These are phyloP conservation scores for Antheraea mylitta DNA, from an alignment of 1,140 invertebrate genomes.

Conservation along the genomic window DNA sequence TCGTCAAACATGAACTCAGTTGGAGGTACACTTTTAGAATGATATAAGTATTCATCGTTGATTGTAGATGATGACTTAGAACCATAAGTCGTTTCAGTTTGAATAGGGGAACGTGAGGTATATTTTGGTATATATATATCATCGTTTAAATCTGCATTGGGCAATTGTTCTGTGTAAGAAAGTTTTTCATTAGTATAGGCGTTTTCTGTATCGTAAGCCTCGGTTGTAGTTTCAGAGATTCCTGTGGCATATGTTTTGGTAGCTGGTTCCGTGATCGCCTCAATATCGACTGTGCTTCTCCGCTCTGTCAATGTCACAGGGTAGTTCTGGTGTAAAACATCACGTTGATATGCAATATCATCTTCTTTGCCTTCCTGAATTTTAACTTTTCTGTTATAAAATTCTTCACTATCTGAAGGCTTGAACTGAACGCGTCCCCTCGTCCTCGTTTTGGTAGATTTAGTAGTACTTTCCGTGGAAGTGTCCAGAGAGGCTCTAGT, in stretches of 20 bases:
- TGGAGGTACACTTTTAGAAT: slow-evolving; percentile 43
- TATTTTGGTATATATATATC: slow-evolving; percentile 28
- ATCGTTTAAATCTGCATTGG: slow-evolving; percentile 31
- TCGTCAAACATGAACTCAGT: slow-evolving; percentile 36
- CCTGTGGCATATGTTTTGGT: slow-evolving; percentile 41
- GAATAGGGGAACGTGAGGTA: slow-evolving; percentile 21
- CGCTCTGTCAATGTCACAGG: slow-evolving; percentile 76
- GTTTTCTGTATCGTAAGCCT: slow-evolving; percentile 59
- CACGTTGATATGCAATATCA: slow-evolving; percentile 80
- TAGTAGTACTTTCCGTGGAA: slow-evolving; percentile 57
- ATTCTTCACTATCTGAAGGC: slow-evolving; percentile 55
- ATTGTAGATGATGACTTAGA: slow-evolving; percentile 34
- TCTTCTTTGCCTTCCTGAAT: slow-evolving; percentile 54
- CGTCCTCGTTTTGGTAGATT: slow-evolving; percentile 50
- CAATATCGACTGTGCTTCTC: slow-evolving; percentile 67
- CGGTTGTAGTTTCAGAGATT: slow-evolving; percentile 34
- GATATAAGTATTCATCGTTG: slow-evolving; percentile 46
- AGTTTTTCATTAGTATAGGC: slow-evolving; percentile 62
- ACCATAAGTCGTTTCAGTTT: slow-evolving; percentile 39
- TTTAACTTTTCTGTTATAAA: slow-evolving; percentile 55
- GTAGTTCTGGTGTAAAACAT: slow-evolving; percentile 81
- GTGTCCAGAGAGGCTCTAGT: slow-evolving; percentile 55
- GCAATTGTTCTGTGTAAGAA: slow-evolving; percentile 47
- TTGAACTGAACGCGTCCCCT: slow-evolving; percentile 69
- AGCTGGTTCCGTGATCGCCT: slow-evolving; percentile 68